Base-by-base conservation (phyloP, 2,888 invertebrate genomes). In the Embidobia sp. region DNA sequence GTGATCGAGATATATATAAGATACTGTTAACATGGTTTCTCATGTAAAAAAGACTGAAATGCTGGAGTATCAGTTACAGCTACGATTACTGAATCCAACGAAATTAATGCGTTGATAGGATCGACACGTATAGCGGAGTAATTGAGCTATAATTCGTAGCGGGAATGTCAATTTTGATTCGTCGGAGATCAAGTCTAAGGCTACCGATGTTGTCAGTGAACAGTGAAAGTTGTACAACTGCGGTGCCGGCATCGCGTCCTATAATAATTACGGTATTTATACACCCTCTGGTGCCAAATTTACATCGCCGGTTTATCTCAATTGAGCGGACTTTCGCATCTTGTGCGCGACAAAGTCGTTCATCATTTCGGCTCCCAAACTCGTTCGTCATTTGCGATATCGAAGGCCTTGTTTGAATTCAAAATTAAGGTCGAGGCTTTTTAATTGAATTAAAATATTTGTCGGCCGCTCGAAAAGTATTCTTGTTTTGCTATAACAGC, bases 181-280 rank as follows among this genome's bases (percentile, higher is more conserved):
- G 10, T 26, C 33, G 3, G 44, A 46, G 55, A 66, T 66, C 35
- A 35, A 55, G 35, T 55, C 53, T 66, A 35, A 66, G 44, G 53
- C 53, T 33, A 33, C 44, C 16, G 53, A 44, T 64, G 18, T 51
- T 42, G 42, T 51, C 19, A 48, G 63, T 40, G 49, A 63, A 63
- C 19, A 48, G 63, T 40, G 49, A 63, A 63, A 63, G 63, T 49
- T 33, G 46, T 33, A 8, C 18, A 22, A 49, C 40, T 49, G 44
- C 19, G 22, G 6, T 26, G 63, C 11, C 29, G 18, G 22, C 19
- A 61, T 46, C 31, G 35, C 31, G 2, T 46, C 61, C 22, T 61
- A 48, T 63, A 63, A 63, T 63, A 63, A 63, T 63, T 63, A 63
- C 22, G 15, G 49, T 63, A 49, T 40, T 63, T 63, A 48, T 61